Percentiles rank a stretch among this genome's conserved stretches.
phyloP scores from a whole-genome alignment of 1,140 invertebrate species.

The Orchestia grillus region DNA sequence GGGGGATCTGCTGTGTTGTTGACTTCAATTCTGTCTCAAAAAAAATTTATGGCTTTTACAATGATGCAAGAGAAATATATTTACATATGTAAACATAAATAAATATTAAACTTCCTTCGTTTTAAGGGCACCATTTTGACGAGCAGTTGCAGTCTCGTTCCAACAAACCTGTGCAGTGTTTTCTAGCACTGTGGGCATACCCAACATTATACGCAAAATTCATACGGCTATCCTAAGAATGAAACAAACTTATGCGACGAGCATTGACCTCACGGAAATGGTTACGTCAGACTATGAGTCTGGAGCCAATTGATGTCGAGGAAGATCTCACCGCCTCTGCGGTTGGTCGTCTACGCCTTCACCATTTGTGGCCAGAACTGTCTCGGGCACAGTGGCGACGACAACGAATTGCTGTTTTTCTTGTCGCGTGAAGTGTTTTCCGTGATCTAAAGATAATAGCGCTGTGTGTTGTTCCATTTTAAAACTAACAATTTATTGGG shows the following conservation, averaged over 20 bases:
- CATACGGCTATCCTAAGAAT: not conserved
- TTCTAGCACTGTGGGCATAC: not conserved
- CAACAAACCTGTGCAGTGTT: not conserved
- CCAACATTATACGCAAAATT: not conserved
- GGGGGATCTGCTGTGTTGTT: too few species aligned
- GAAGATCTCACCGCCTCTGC: not conserved
- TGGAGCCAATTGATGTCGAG: not conserved
- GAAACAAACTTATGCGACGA: not conserved
- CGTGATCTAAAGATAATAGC: not conserved
- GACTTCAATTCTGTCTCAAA: too few species aligned
- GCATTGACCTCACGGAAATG: not conserved
- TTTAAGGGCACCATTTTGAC: too few species aligned
- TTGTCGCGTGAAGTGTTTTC: not conserved
- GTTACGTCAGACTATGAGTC: not conserved
- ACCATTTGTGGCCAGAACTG: not conserved
- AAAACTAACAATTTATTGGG: not conserved
- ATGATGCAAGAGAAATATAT: too few species aligned
- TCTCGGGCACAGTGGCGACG: not conserved
- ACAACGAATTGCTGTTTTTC: not conserved
- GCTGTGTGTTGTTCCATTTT: not conserved
- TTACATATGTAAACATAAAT: too few species aligned
- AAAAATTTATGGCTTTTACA: too few species aligned
- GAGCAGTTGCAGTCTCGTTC: too few species aligned
- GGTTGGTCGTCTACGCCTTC: not conserved
- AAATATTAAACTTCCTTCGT: too few species aligned